A percentile compares a stretch with the other conserved stretches of the same genome.
Evolutionary conservation across 2,113 vertebrate genomes (phyloP).

Genomic region (Vidua macroura): DNA sequence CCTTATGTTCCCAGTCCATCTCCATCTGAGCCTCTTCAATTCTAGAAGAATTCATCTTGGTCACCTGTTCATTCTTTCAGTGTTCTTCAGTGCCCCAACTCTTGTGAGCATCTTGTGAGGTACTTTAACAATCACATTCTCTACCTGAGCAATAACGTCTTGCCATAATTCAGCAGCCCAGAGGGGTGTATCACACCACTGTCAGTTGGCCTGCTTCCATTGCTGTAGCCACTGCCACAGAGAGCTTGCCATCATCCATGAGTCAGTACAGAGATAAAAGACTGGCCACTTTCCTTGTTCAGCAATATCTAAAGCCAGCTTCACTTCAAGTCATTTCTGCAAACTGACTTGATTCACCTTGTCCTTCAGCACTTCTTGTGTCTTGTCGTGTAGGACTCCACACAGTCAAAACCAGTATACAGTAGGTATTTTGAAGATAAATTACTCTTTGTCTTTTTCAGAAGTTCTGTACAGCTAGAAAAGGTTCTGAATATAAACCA

Average conservation of each 20-base stretch:
- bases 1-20: neutral
- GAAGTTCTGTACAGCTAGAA: neutral
- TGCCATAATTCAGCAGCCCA: neutral
- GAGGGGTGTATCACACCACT: neutral
- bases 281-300: neutral
- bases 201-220: neutral
- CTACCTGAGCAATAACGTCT: neutral
- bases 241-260: neutral
- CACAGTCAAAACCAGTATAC: neutral
- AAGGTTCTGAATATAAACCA: neutral
- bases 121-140: neutral
- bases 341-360: neutral
- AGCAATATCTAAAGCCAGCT: neutral
- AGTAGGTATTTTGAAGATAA: neutral
- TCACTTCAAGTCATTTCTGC: neutral
- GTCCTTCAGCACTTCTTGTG: neutral
- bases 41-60: neutral
- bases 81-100: neutral
- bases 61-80: neutral
- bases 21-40: neutral
- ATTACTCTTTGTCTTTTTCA: neutral
- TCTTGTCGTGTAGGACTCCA: neutral
- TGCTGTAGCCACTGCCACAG: neutral
- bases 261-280: neutral
- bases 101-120: neutral